Conservation (phyloP, 2,113 vertebrate species). For the Pongo abelii region DNA sequence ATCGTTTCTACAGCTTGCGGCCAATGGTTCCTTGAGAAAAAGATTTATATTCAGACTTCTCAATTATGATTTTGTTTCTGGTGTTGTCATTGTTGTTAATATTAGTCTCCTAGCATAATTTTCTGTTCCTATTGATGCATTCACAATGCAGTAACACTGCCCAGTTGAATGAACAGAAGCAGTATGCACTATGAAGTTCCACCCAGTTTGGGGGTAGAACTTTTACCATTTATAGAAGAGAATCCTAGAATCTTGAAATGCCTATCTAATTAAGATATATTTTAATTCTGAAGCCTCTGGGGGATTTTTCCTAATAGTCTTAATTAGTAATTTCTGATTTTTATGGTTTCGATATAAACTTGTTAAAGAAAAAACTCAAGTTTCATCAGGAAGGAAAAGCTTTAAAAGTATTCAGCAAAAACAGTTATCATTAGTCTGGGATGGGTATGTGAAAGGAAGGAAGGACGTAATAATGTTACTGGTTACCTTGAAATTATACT, state of each 20-base stretch:
- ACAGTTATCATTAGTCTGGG: background rate
- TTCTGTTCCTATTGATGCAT: background rate
- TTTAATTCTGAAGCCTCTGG: background rate
- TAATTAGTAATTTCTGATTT: background rate
- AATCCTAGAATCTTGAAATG: slow-evolving; percentile 29
- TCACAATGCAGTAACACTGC: background rate
- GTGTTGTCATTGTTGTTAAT: background rate
- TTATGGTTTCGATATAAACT: background rate
- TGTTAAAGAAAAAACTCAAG: background rate
- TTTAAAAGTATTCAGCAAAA: background rate
- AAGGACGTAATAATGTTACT: background rate
- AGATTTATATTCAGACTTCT: slow-evolving; percentile 42
- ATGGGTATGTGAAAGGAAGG: background rate
- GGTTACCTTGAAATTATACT: slow-evolving; percentile 8
- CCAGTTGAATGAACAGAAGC: background rate
- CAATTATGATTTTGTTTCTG: slow-evolving; percentile 29
- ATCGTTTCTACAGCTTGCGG: background rate
- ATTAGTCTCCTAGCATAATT: background rate
- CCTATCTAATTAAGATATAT: background rate
- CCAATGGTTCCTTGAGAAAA: slow-evolving; percentile 35
- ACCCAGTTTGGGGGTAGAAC: background rate
- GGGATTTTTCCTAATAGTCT: background rate
- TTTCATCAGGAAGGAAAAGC: background rate
- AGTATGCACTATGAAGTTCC: background rate
- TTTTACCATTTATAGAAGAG: background rate